These are phyloP conservation scores for Zonitis immaculata DNA, from an alignment of 2,888 invertebrate species.

Conservation along the genomic window DNA sequence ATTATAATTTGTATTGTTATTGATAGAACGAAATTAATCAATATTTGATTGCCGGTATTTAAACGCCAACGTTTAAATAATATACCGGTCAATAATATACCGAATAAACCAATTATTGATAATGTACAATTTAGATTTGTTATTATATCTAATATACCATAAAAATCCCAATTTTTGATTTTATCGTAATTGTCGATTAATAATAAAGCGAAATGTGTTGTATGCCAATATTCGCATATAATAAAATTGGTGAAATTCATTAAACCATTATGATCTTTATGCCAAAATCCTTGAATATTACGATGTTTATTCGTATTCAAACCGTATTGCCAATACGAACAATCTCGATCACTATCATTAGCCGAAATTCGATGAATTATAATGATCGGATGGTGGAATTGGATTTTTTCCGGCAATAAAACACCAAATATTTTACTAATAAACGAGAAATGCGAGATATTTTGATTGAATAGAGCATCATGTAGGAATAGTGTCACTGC, in stretches of 20 bases:
- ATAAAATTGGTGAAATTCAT: conserved; percentile 36
- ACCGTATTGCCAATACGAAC: conserved; percentile 52
- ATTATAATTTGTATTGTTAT: conserved; percentile 35
- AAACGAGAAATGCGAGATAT: neutral
- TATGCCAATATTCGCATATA: conserved; percentile 54
- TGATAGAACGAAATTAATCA: conserved; percentile 40
- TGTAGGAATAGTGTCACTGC: conserved; percentile 5
- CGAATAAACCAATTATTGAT: conserved; percentile 51
- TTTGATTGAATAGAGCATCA: conserved; percentile 12
- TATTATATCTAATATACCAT: conserved; percentile 48
- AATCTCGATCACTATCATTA: conserved; percentile 23
- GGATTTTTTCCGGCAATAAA: conserved; percentile 1
- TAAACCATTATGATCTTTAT: conserved; percentile 45
- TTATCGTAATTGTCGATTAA: conserved; percentile 5
- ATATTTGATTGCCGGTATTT: conserved; percentile 42
- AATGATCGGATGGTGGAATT: conserved; percentile 4
- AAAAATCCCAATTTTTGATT: conserved; percentile 4
- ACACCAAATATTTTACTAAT: conserved; percentile 13
- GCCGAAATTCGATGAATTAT: conserved; percentile 2
- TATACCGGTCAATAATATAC: conserved; percentile 52
- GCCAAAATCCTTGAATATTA: conserved; percentile 32
- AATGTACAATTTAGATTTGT: conserved; percentile 52
- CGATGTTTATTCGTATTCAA: conserved; percentile 22
- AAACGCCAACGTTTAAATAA: conserved; percentile 59
- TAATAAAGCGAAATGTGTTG: conserved; percentile 54